Evolutionary conservation across 1,140 invertebrate genomes (phyloP).

Genomic region (Drosophila nigrodunni): DNA sequence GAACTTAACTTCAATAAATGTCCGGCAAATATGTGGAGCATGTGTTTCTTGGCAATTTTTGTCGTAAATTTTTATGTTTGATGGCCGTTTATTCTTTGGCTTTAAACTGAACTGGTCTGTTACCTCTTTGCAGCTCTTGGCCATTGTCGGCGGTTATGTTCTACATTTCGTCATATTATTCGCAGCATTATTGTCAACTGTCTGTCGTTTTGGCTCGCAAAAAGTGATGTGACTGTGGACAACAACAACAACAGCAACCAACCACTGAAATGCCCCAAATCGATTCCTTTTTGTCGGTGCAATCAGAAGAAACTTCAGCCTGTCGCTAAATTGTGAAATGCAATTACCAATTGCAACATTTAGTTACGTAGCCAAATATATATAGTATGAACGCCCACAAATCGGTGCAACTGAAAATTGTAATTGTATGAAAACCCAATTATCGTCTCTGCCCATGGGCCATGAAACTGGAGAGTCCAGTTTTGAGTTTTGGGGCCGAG

Average conservation of each 20-base stretch:
- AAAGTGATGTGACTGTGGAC: slow-evolving; percentile 62
- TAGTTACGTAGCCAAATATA: slow-evolving; percentile 30
- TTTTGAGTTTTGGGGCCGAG: slow-evolving; percentile 39
- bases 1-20: slow-evolving; percentile 85
- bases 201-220: slow-evolving; percentile 42
- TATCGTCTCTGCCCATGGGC: slow-evolving; percentile 67
- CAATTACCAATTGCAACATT: slow-evolving; percentile 65
- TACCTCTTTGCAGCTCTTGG: slow-evolving; percentile 33
- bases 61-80: slow-evolving; percentile 84
- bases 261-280: not conserved
- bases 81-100: slow-evolving; percentile 39
- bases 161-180: slow-evolving; percentile 84
- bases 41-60: slow-evolving; percentile 84
- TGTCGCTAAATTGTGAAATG: slow-evolving; percentile 79
- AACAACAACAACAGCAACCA: slow-evolving; percentile 13
- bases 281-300: slow-evolving; percentile 54
- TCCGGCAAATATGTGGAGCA: slow-evolving; percentile 85
- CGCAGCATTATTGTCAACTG: slow-evolving; percentile 82
- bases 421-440: slow-evolving; percentile 76
- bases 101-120: slow-evolving; percentile 1
- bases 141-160: slow-evolving; percentile 77
- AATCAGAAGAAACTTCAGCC: slow-evolving; percentile 51
- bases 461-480: slow-evolving; percentile 2
- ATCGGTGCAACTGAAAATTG: slow-evolving; percentile 35
- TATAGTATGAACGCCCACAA: slow-evolving; percentile 30